Conservation (phyloP, 2,888 invertebrate genomes). For the Chaitophorus viminalis region DNA sequence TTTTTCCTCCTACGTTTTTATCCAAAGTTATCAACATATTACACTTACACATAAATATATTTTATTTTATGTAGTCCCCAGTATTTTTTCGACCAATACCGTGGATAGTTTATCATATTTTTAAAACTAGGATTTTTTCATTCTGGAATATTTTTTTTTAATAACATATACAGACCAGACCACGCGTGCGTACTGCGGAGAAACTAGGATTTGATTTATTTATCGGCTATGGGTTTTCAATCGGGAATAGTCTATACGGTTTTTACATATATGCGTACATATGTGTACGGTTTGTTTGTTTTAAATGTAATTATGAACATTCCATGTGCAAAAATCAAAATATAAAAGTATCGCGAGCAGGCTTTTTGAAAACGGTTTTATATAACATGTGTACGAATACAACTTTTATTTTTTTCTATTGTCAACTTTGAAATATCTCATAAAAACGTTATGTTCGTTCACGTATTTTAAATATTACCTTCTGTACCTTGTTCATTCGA, state of each 20-base stretch:
- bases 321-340: background rate
- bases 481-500: too few relatives aligned
- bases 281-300: background rate
- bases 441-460: too few relatives aligned
- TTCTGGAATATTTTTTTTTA: background rate
- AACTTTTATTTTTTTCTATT: background rate
- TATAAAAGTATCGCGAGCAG: background rate
- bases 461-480: too few relatives aligned
- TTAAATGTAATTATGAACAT: background rate
- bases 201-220: background rate
- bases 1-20: background rate
- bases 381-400: too few relatives aligned
- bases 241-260: background rate
- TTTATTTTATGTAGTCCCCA: background rate
- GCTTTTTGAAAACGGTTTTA: too few relatives aligned
- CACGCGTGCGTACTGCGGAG: background rate
- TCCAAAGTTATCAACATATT: background rate
- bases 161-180: background rate
- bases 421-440: background rate
- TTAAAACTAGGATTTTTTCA: background rate
- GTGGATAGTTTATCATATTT: background rate
- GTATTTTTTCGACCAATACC: background rate
- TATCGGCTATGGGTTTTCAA: background rate
- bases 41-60: background rate
- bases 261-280: background rate